Evolutionary conservation across 2,888 invertebrate species (phyloP), one percentile per base, ranked within the genome.

Genomic region (Sinelater perroti): DNA sequence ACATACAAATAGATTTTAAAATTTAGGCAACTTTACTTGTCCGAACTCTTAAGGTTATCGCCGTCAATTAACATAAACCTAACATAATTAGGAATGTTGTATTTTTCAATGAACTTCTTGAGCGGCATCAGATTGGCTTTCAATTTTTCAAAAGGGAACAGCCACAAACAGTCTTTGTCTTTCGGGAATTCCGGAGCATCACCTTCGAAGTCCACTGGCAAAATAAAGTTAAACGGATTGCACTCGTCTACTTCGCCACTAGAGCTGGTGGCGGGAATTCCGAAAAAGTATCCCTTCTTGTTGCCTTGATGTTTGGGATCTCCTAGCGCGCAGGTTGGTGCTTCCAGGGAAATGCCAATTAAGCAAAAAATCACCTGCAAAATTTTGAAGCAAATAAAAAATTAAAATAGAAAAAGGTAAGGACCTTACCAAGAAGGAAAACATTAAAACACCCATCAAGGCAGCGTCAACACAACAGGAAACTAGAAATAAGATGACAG

Each of bases 41-140:
- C n/a, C n/a, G n/a, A n/a, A n/a, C n/a, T n/a, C n/a, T n/a, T n/a
- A n/a, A n/a, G n/a, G n/a, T n/a, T n/a, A n/a, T n/a, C n/a, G n/a
- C n/a, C n/a, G n/a, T n/a, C n/a, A n/a, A n/a, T n/a, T n/a, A n/a
- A n/a, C n/a, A n/a, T n/a, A n/a, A n/a, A n/a, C n/a, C n/a, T n/a
- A n/a, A 49, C 6, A 21, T 49, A 49, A 8, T 31, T 13, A 11
- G 47, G 47, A 20, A 49, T 35, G 14, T 49, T 49, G n/a, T 18
- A 13, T 17, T 49, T 49, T 20, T 31, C n/a, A 35, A 49, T n/a
- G 5, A 35, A 49, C 4, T 17, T 35, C 1, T 31, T 16, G 7
- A 49, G 13, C 13, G 31, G 13, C 24, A 35, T 21, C 13, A 13
- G 17, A n/a, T 30, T 36, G 1, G 24, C 13, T 35, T 35, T 6